Base-by-base conservation (phyloP, 1,140 invertebrate genomes). In the Hylaeus volcanicus region DNA sequence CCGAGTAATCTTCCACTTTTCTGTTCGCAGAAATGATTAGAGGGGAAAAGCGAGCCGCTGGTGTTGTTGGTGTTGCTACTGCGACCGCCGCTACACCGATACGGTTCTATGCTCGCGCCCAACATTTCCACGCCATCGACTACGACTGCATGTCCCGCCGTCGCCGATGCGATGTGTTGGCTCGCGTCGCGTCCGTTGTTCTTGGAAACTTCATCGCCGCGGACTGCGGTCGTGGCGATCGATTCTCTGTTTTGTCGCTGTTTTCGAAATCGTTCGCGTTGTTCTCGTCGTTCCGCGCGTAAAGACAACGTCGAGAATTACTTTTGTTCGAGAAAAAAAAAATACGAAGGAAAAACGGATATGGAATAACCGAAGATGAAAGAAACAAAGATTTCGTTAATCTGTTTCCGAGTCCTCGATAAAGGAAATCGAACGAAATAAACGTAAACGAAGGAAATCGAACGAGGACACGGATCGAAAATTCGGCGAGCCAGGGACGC, bases 1-100 rank as follows among this genome's bases (percentile, higher is more conserved):
- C 8, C 48, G 75, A 79, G 75, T 71, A 84, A 87, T 88, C 83
- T 88, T 89, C 81, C 79, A 88, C 81, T 88, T 89, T 88, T 86
- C 84, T 85, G 81, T 86, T 89, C 86, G 84, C 64, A 78, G 86
- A 89, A 89, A 71, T 84, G 55, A 78, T 77, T 81, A 81, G 43
- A 15, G 76, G 68, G 48, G 63, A 81, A 81, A 77, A 60, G 65
- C 12, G 53, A 56, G 60, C 45, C 14, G 55, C 53, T 6, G 15
- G 26, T 26, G 26, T 26, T 26, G 26, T 26, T 26, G 26, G 26
- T 26, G 26, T 26, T 26, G 26, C 26, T 26, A 26, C 26, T 26
- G 26, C 26, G 26, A 26, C 26, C 26, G 26, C 26, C 56, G 56
- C 56, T 8, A 8, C 60, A 60, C 43, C 48, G 48, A 41, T 55